These are phyloP conservation scores for Amphiduros pacificus DNA, from an alignment of 2,888 invertebrate species.

Conservation along the genomic window DNA sequence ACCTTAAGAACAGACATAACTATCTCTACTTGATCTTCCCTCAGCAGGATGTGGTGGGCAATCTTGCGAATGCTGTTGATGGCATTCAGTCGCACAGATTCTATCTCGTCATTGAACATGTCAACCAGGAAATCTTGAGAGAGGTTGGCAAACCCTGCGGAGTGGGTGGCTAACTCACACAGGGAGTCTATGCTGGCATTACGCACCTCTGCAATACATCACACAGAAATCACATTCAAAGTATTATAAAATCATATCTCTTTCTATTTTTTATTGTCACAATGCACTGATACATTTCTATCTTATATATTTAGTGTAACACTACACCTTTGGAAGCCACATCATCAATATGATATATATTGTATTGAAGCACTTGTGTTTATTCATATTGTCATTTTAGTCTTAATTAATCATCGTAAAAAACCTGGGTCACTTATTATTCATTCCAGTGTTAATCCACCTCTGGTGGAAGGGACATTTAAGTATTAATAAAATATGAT, in stretches of 20 bases:
- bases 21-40: conserved; percentile 95
- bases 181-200: conserved; percentile 93
- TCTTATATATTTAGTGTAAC: too few relatives aligned
- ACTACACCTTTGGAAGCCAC: background rate
- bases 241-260: too few relatives aligned
- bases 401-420: too few relatives aligned
- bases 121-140: conserved; percentile 95
- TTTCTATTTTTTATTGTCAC: too few relatives aligned
- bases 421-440: too few relatives aligned
- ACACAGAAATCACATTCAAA: too few relatives aligned
- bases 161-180: conserved; percentile 81
- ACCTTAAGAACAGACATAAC: conserved; percentile 89
- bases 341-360: background rate
- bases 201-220: conserved; percentile 79
- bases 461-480: too few relatives aligned
- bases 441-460: too few relatives aligned
- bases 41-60: conserved; percentile 81
- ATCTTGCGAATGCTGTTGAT: conserved; percentile 91
- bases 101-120: conserved; percentile 99
- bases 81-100: conserved; percentile 90
- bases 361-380: background rate
- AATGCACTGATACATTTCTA: too few relatives aligned
- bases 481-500: too few relatives aligned
- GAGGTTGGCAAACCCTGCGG: conserved; percentile 78
- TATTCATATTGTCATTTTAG: too few relatives aligned